Evolutionary conservation across 2,113 vertebrate genomes (phyloP).

Genomic region (Pollimyrus isidori): DNA sequence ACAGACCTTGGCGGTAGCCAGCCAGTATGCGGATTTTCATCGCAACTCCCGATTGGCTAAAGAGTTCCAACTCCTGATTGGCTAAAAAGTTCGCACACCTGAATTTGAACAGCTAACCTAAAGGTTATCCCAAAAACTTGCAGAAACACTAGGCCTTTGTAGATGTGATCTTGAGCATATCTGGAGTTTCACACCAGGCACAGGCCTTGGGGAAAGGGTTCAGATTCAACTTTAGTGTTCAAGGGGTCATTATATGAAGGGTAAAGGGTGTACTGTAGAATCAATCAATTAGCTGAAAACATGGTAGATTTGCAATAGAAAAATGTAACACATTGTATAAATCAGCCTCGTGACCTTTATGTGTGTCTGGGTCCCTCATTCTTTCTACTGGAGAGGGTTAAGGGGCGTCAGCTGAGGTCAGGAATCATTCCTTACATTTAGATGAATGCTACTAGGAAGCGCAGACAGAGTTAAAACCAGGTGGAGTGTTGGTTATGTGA

Average conservation of each 20-base stretch:
- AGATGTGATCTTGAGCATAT: background rate
- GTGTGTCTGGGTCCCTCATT: background rate
- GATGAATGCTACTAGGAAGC: background rate
- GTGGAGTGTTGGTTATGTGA: background rate
- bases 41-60: background rate
- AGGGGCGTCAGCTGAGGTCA: background rate
- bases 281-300: background rate
- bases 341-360: background rate
- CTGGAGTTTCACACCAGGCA: background rate
- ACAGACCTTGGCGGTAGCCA: background rate
- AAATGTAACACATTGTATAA: background rate
- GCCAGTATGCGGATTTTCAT: background rate
- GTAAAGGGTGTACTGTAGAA: background rate
- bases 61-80: background rate
- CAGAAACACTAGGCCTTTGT: background rate
- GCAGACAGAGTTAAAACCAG: background rate
- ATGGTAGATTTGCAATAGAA: background rate
- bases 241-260: background rate
- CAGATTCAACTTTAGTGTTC: background rate
- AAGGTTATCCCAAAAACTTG: background rate
- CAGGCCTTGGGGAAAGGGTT: background rate
- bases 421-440: background rate
- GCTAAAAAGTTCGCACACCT: background rate
- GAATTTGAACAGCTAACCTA: background rate
- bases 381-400: background rate